Evolutionary conservation across 2,113 vertebrate genomes (phyloP).

Genomic region (Psittacus erithacus): DNA sequence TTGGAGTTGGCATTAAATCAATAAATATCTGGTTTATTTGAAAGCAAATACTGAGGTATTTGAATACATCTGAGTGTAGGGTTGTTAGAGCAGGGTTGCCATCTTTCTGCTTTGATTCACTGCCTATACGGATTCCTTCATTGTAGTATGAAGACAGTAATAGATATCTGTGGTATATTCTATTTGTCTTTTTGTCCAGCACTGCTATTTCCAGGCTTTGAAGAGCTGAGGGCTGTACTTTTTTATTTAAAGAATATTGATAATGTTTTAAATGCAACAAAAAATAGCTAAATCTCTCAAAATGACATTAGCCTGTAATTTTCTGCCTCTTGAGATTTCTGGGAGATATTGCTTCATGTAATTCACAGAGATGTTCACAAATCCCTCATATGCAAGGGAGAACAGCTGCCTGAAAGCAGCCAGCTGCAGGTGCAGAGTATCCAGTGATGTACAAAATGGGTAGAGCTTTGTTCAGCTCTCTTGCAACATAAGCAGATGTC

Average conservation of each 20-base stretch:
- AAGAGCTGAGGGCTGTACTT: background rate
- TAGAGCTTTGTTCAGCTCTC: background rate
- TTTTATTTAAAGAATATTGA: background rate
- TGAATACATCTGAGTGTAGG: background rate
- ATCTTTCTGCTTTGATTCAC: background rate
- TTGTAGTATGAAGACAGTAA: background rate
- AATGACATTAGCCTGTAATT: background rate
- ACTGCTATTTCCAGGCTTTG: background rate
- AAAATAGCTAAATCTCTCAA: background rate
- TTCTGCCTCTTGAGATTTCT: background rate
- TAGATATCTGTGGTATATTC: background rate
- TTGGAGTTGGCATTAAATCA: background rate
- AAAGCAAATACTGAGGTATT: background rate
- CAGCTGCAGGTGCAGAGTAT: background rate
- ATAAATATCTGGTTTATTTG: background rate
- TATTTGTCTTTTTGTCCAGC: background rate
- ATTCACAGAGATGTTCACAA: background rate
- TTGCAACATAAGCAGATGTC: background rate
- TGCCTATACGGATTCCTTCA: background rate
- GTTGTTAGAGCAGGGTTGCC: background rate
- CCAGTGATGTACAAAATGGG: background rate
- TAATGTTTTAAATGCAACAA: background rate
- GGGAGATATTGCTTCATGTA: rapidly evolving
- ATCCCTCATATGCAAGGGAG: background rate
- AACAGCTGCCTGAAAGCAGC: background rate